Evolutionary conservation across 2,888 invertebrate species (phyloP).

Genomic region (Oxycera nigricornis): DNA sequence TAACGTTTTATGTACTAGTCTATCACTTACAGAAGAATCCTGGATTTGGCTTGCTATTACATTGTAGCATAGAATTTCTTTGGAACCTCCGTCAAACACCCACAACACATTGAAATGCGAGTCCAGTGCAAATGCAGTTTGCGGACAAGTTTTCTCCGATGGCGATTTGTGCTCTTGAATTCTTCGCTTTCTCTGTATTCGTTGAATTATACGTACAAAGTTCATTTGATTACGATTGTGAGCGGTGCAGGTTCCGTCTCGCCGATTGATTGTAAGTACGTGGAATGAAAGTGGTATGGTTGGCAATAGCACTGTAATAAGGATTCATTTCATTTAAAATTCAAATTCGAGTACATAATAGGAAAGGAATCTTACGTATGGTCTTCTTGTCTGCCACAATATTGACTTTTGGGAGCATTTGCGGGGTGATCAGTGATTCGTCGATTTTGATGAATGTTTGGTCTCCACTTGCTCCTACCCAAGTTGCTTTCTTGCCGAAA

Average conservation of each 20-base stretch:
- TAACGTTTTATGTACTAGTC: background rate
- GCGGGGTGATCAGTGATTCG: constrained; percentile 90
- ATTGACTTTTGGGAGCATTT: constrained; percentile 84
- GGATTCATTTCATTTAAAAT: background rate
- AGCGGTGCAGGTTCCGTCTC: constrained; percentile 85
- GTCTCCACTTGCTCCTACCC: constrained; percentile 96
- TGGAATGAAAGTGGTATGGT: constrained; percentile 82
- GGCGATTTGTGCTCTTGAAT: constrained; percentile 49
- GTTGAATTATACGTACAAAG: constrained; percentile 75
- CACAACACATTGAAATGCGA: constrained; percentile 92
- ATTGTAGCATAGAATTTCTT: constrained; percentile 77
- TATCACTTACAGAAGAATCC: constrained; percentile 53
- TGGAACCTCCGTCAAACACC: constrained; percentile 78
- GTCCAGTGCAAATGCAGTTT: constrained; percentile 70
- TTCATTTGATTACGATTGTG: constrained; percentile 87
- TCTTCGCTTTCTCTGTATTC: constrained; percentile 51
- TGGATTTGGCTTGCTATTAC: constrained; percentile 78
- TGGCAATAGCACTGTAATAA: constrained; percentile 75
- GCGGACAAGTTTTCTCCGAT: constrained; percentile 56
- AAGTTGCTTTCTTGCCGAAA: constrained; percentile 86
- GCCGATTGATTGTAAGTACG: constrained; percentile 87
- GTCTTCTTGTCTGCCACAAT: constrained; percentile 87
- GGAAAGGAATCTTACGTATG: constrained; percentile 70
- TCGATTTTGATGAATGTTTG: constrained; percentile 93
- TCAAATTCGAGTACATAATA: too few relatives aligned